phyloP scores from a whole-genome alignment of 2,113 vertebrate genomes.

The Mesembrinibis cayennensis region DNA sequence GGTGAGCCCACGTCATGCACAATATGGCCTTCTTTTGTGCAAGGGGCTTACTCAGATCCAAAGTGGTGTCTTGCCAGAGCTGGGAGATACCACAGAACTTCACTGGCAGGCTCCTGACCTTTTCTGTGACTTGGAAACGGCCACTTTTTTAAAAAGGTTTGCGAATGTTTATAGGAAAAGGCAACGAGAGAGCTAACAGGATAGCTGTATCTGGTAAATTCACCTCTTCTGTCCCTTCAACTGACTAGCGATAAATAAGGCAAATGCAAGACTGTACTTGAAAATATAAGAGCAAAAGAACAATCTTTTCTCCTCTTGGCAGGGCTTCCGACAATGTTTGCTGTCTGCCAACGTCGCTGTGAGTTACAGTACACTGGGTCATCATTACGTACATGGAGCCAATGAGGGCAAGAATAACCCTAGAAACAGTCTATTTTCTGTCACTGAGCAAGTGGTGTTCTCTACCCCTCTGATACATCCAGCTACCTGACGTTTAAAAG shows the following conservation, averaged over 20 bases:
- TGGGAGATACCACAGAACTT: neutral
- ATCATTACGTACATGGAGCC: neutral
- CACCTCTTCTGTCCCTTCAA: neutral
- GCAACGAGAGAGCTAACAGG: neutral
- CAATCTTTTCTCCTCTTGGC: neutral
- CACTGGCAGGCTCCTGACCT: neutral
- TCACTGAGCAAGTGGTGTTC: neutral
- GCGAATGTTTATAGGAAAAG: neutral
- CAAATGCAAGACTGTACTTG: neutral
- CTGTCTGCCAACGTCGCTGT: neutral
- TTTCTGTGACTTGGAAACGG: neutral
- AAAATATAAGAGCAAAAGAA: slow-evolving; percentile 21
- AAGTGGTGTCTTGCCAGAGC: neutral
- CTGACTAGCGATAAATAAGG: neutral
- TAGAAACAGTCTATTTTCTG: neutral
- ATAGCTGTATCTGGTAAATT: neutral
- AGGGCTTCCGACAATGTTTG: neutral
- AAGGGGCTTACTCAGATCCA: neutral
- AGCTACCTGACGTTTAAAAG: neutral
- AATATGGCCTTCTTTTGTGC: neutral
- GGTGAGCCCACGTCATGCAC: neutral
- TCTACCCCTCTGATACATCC: neutral
- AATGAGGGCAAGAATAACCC: neutral
- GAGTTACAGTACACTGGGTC: neutral
- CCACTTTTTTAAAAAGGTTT: neutral